Base-by-base conservation (phyloP, 2,888 invertebrate genomes). In the Sarcophaga variegata region DNA sequence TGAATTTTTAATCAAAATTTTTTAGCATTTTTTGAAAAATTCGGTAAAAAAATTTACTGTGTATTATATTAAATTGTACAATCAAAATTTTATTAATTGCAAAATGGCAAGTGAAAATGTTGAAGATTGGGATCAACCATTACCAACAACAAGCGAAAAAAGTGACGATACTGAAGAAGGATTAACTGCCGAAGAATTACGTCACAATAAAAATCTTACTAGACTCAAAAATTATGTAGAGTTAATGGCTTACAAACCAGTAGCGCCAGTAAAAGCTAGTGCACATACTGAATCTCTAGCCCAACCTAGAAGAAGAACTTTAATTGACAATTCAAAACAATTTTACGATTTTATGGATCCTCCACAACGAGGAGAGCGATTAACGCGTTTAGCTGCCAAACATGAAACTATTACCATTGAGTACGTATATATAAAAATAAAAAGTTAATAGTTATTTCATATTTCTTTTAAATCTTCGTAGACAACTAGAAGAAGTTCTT, bases 161-260 rank as follows among this genome's bases (percentile, higher is more conserved):
- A 67, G 76, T 67, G 88, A 83, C 0, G 88, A 89, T 20, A 84
- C 85, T 64, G 89, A 89, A 25, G 90, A 91, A 70, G 89, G 88
- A 17, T 74, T 89, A 25, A 69, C 78, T 11, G 70, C 84, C 3
- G 91, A 92, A 49, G 88, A 88, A 45, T 90, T 89, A 59, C 88
- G 88, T 62, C 88, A 90, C 27, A 88, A 90, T 25, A 90, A 90
- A 83, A 90, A 90, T 79, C 74, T 90, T 17, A 79, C 89, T 20
- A 90, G 89, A 81, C 79, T 92, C 25, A 89, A 91, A 80, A 88
- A 87, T 0, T 92, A 92, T 88, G 90, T 92, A 1, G 83, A 88
- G 0, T 88, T 88, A 20, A 91, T 92, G 92, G 89, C 91, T n/a
- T 92, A 92, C 87, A 90, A 89, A 64, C 92, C 92, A 49, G 87